Base-by-base conservation (phyloP, 2,797 vertebrate species). In the Pangasius krempfi region DNA sequence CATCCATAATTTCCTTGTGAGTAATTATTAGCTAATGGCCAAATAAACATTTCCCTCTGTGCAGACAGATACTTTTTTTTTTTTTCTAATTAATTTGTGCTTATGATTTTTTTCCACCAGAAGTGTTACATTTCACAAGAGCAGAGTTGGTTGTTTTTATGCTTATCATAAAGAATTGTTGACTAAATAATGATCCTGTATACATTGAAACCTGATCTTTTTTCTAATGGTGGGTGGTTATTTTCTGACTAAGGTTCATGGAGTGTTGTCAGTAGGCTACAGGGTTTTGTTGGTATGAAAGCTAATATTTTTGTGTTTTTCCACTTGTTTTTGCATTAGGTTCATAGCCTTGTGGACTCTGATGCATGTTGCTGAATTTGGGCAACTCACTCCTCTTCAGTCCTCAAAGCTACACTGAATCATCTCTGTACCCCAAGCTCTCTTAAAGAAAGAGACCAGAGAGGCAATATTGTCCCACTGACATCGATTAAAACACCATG, bases 401-500 rank as follows among this genome's bases (percentile, higher is more conserved):
- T 92, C 85, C 90, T 87, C 81, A 60, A 92, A 72, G 33, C 66
- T 75, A 25, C 78, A 13, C 75, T 13, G 68, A 66, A 52, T 80
- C 62, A 22, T 81, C 52, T 58, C 84, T 47, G 22, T 60, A 13
- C 5, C 76, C 47, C 3, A 2, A 27, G 40, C 75, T 76, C 25
- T 70, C 80, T 81, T 10, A 22, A 44, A 72, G 64, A 52, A 52
- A 30, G 30, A 66, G 72, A 54, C 54, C 30, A 37, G 68, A 60
- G 52, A 84, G 60, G 20, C 50, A 2, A 14, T 3, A 25, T 5
- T 64, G 20, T 27, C 27, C 50, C 2, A 0, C 8, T 73, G 22
- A 2, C 70, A 2, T 10, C 30, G 7, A 40, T 40, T 44, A 8
- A 12, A 90, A 73, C 94, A 92, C 87, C 95, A 99, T 99, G 98